These are phyloP conservation scores for Argyresthia goedartella DNA, from an alignment of 2,888 invertebrate genomes.

Conservation along the genomic window DNA sequence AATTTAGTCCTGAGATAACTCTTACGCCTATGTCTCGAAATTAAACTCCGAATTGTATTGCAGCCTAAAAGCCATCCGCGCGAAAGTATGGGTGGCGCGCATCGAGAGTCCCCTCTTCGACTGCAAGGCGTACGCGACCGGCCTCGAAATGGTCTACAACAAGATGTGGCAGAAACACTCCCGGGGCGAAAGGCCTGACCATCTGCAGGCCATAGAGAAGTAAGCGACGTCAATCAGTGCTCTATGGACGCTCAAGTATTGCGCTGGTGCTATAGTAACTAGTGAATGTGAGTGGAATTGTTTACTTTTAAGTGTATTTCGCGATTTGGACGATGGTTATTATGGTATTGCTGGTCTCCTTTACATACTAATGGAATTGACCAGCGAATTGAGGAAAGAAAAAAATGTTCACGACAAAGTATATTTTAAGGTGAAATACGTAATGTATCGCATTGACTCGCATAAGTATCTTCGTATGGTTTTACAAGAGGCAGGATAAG, in stretches of 20 bases:
- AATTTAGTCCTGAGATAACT: too few species aligned
- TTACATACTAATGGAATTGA: too few species aligned
- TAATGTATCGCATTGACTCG: too few species aligned
- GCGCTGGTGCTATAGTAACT: neutral
- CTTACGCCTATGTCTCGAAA: neutral
- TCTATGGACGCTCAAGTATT: conserved; percentile 2
- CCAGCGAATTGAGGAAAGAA: too few species aligned
- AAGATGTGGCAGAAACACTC: conserved; percentile 92
- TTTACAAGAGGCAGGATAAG: neutral
- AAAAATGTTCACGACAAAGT: too few species aligned
- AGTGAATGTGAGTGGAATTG: neutral
- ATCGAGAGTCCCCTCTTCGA: conserved; percentile 93
- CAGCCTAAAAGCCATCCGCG: conserved; percentile 89
- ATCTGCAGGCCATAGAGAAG: conserved; percentile 71
- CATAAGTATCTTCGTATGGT: too few species aligned
- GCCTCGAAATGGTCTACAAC: conserved; percentile 90
- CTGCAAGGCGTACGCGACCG: conserved; percentile 92
- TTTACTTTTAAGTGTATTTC: too few species aligned
- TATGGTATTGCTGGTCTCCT: too few species aligned
- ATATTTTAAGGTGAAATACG: too few species aligned
- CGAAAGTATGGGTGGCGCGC: conserved; percentile 96
- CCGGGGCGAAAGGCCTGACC: conserved; percentile 85
- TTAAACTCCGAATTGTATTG: conserved; percentile 21
- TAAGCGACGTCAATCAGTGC: conserved; percentile 19
- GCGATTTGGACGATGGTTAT: too few species aligned